These are phyloP conservation scores for Spizaetus ornatus DNA, from an alignment of 2,113 vertebrate species.

Conservation along the genomic window DNA sequence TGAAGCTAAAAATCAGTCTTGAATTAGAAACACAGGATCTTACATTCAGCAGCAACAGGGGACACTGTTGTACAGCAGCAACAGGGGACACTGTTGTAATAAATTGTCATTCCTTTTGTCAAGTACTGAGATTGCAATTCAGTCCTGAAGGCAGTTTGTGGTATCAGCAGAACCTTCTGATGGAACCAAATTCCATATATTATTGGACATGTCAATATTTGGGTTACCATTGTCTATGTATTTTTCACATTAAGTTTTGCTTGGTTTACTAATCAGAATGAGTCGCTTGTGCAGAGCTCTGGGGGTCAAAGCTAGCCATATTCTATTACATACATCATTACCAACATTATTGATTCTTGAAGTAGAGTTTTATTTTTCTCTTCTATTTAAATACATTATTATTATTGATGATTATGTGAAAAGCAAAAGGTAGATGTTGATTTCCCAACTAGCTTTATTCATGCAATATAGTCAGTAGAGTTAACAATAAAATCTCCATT, in stretches of 20 bases:
- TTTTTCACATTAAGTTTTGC: not conserved
- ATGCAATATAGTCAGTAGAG: not conserved
- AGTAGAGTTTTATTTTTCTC: constrained; percentile 55
- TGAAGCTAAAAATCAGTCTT: not conserved
- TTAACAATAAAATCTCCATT: constrained; percentile 19
- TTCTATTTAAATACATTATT: constrained; percentile 57
- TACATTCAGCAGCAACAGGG: not conserved
- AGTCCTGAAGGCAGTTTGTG: not conserved
- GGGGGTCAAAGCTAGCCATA: not conserved
- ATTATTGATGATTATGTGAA: constrained; percentile 49
- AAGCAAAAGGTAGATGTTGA: not conserved
- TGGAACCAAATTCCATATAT: not conserved
- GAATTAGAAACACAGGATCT: not conserved
- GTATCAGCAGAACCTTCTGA: not conserved
- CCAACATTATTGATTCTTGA: constrained; percentile 46
- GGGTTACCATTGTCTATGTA: not conserved
- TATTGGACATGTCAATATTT: constrained; percentile 9
- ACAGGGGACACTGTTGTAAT: not conserved
- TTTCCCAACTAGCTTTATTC: not conserved
- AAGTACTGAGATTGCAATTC: not conserved
- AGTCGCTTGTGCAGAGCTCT: not conserved
- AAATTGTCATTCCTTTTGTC: not conserved
- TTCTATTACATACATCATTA: constrained; percentile 35
- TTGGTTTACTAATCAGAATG: not conserved
- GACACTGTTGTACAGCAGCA: not conserved